Evolutionary conservation across 2,888 invertebrate species (phyloP).

Genomic region (Subacronicta megacephala): DNA sequence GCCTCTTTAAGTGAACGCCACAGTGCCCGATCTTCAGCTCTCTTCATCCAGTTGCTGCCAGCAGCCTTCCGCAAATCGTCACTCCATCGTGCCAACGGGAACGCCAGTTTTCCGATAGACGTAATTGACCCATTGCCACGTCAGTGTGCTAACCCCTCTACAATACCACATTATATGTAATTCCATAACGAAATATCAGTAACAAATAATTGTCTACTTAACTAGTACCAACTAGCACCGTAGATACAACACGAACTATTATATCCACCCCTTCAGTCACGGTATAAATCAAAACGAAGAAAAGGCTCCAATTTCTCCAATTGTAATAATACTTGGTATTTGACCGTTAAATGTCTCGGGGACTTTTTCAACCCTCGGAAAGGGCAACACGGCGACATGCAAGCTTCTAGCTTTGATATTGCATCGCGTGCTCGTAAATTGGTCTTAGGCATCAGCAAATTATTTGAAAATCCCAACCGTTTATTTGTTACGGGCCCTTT

Average conservation of each 20-base stretch:
- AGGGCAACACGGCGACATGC: constrained; percentile 70
- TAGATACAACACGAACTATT: neutral
- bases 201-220: too few relatives aligned
- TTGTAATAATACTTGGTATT: constrained; percentile 65
- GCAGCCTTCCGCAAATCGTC: too few relatives aligned
- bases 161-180: too few relatives aligned
- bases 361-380: constrained; percentile 62
- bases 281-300: constrained; percentile 39
- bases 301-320: constrained; percentile 49
- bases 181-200: too few relatives aligned
- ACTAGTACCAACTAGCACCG: too few relatives aligned
- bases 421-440: constrained; percentile 76
- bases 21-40: too few relatives aligned
- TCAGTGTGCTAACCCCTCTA: too few relatives aligned
- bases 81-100: too few relatives aligned
- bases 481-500: constrained; percentile 63
- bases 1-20: too few relatives aligned
- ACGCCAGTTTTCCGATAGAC: too few relatives aligned
- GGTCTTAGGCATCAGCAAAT: constrained; percentile 69
- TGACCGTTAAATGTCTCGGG: constrained; percentile 69
- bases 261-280: constrained; percentile 11
- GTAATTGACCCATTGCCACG: too few relatives aligned
- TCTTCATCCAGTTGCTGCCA: too few relatives aligned
- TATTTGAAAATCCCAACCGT: constrained; percentile 70
- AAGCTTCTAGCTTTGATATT: constrained; percentile 69